Evolutionary conservation across 2,888 invertebrate species (phyloP).

Genomic region (Cloeon dipterum): DNA sequence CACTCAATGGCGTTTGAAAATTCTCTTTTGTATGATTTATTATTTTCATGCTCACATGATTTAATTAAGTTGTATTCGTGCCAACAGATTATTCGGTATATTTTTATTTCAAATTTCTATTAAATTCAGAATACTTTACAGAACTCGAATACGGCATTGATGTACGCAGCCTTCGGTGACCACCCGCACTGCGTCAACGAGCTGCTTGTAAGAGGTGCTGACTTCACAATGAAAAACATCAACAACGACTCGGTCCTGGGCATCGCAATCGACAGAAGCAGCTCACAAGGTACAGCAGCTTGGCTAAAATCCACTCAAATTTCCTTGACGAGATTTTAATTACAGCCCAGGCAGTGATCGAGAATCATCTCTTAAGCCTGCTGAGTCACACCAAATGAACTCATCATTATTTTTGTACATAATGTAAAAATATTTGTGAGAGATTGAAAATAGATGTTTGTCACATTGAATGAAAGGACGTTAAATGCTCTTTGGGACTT

Average conservation of each 20-base stretch:
- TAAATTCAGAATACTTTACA: slow-evolving; percentile 17
- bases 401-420: no score
- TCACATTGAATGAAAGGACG: no score
- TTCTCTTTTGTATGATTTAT: no score
- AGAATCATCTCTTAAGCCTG: slow-evolving; percentile 40
- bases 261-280: slow-evolving; percentile 42
- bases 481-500: no score
- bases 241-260: slow-evolving; percentile 66
- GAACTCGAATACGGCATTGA: slow-evolving; percentile 73
- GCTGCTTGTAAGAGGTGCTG: slow-evolving; percentile 54
- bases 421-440: no score
- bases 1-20: no score
- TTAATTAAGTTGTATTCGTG: no score
- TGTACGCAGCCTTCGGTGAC: slow-evolving; percentile 78
- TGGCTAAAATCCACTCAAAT: not conserved
- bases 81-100: not conserved
- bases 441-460: no score
- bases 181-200: slow-evolving; percentile 76
- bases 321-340: slow-evolving; percentile 13
- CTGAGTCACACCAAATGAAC: no score
- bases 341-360: slow-evolving; percentile 53
- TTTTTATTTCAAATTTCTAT: not conserved
- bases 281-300: slow-evolving; percentile 20
- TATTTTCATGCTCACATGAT: no score
- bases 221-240: slow-evolving; percentile 56